phyloP scores from a whole-genome alignment of 2,113 vertebrate species.

The Pelodiscus sinensis region DNA sequence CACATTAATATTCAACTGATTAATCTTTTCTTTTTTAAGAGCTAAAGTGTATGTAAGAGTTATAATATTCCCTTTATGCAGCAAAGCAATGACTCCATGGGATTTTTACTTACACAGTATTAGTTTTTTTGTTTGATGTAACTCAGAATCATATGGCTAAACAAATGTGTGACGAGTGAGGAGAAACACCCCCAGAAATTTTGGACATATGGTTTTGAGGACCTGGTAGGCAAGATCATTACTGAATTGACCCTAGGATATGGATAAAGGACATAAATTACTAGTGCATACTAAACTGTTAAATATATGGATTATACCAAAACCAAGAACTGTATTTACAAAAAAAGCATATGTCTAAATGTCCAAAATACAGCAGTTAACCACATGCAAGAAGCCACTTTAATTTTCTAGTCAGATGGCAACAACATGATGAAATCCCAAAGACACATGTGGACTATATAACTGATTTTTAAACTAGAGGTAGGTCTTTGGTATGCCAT shows the following conservation, averaged over 20 bases:
- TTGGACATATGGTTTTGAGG: neutral
- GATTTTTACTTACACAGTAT: neutral
- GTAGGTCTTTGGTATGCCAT: slow-evolving; percentile 67
- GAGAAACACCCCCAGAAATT: slow-evolving; percentile 45
- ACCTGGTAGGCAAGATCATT: slow-evolving; percentile 8
- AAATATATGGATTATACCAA: slow-evolving; percentile 9
- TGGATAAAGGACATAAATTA: slow-evolving; percentile 11
- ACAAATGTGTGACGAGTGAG: neutral
- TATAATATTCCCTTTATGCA: slow-evolving; percentile 28
- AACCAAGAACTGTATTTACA: neutral
- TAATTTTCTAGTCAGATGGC: slow-evolving; percentile 38
- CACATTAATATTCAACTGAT: neutral
- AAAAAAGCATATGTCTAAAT: slow-evolving; percentile 42
- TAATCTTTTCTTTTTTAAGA: slow-evolving; percentile 19
- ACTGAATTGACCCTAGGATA: slow-evolving; percentile 12
- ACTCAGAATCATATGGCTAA: slow-evolving; percentile 22
- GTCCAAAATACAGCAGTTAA: slow-evolving; percentile 53
- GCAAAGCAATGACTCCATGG: slow-evolving; percentile 21
- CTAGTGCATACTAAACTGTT: neutral
- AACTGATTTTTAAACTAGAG: slow-evolving; percentile 68
- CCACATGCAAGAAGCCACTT: slow-evolving; percentile 41
- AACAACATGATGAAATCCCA: slow-evolving; percentile 57
- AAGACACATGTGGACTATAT: slow-evolving; percentile 56
- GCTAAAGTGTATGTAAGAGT: slow-evolving; percentile 39
- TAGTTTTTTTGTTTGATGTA: neutral